phyloP scores from a whole-genome alignment of 2,888 invertebrate species.

The Coremacera marginata region DNA sequence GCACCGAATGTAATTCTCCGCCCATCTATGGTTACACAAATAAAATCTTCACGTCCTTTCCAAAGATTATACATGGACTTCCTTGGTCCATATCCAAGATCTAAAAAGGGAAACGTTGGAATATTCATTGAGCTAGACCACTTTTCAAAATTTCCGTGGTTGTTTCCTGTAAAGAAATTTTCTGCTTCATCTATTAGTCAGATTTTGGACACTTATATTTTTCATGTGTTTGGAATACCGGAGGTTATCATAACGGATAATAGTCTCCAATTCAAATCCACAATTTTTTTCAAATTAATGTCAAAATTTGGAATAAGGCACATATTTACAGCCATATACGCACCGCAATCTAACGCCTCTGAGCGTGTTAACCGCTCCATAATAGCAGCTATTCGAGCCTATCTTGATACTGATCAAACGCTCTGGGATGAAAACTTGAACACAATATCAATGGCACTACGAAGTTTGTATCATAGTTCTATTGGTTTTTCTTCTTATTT shows the following conservation, averaged over 20 bases:
- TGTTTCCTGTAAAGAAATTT: slow-evolving; percentile 29
- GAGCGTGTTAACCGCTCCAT: too few species aligned
- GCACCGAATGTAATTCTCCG: slow-evolving; percentile 23
- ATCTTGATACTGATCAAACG: too few species aligned
- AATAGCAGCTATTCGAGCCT: too few species aligned
- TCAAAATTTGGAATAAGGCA: too few species aligned
- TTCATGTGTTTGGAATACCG: background rate
- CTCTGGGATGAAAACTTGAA: too few species aligned
- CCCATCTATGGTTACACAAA: slow-evolving; percentile 39
- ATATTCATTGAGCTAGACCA: slow-evolving; percentile 43
- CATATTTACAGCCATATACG: too few species aligned
- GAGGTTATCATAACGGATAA: background rate
- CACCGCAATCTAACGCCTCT: too few species aligned
- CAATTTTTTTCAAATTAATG: background rate
- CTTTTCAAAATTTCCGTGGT: slow-evolving; percentile 40
- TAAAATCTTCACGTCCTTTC: slow-evolving; percentile 36
- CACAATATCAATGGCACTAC: too few species aligned
- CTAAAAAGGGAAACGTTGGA: slow-evolving; percentile 24
- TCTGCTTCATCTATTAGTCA: background rate
- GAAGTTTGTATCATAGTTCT: too few species aligned
- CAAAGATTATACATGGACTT: slow-evolving; percentile 38
- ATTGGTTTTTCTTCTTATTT: too few species aligned
- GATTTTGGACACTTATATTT: background rate
- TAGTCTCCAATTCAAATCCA: background rate
- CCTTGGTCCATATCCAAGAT: slow-evolving; percentile 41